Evolutionary conservation across 2,797 vertebrate genomes (phyloP), one percentile per base, ranked within the genome.

Genomic region (Melanotaenia maccullochi): DNA sequence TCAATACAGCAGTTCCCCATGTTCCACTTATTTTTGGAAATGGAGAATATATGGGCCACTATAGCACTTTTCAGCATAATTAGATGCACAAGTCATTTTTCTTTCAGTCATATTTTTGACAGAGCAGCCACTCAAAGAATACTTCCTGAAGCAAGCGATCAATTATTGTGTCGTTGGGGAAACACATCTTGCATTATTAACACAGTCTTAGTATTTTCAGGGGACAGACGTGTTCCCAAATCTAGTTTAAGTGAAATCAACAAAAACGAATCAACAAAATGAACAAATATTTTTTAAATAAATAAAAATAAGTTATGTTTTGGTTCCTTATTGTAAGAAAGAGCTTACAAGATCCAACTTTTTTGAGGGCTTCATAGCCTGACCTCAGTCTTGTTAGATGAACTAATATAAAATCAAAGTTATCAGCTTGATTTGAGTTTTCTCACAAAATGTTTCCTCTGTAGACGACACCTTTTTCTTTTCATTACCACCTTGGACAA

Each of bases 111-210:
- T 7, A 33, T 18, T 30, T 67, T 24, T 60, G n/a, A 65, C 30
- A 32, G 18, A 33, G 11, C 44, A 24, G 28, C 7, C 13, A 20
- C 59, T 58, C 5, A 20, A 51, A 40, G 18, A n/a, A 28, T 1
- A 11, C 51, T 52, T 32, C 30, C 20, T 54, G 30, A 9, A 49
- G 38, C 7, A 32, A 33, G 40, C 24, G 6, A 52, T 68, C 13
- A n/a, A 67, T 56, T 49, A 57, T 55, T 3, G 1, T 68, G 68
- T 13, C 5, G 58, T 73, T 68, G 57, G 38, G 38, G 25, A 67
- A 32, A 32, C 28, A 32, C 57, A 54, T 9, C 38, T 44, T 47
- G 38, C 54, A 14, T 33, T 44, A 32, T 56, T 56, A 56, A 56
- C 28, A 20, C 54, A 6, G 25, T 58, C 38, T 67, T 42, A 33